These are phyloP conservation scores for Nemapogon koenigi DNA, from an alignment of 2,888 invertebrate species.

Conservation along the genomic window DNA sequence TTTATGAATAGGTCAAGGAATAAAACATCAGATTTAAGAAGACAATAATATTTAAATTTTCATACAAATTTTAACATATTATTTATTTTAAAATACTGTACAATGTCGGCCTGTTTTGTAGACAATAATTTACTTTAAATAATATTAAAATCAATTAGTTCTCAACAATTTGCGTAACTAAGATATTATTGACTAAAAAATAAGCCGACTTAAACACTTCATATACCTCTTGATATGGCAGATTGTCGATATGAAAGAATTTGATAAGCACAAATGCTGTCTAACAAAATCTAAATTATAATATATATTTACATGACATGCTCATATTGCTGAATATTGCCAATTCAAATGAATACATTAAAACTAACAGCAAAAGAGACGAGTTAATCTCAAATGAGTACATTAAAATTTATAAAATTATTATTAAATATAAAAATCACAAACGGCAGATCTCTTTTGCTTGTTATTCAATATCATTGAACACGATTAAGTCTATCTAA, in stretches of 20 bases:
- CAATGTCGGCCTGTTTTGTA: constrained; percentile 46
- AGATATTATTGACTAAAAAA: constrained; percentile 38
- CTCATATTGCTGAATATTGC: constrained; percentile 26
- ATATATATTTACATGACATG: constrained; percentile 5
- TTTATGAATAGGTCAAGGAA: constrained; percentile 4
- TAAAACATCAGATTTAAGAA: constrained; percentile 43
- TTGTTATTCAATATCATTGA: constrained; percentile 15
- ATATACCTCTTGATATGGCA: constrained; percentile 70
- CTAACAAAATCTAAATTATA: constrained; percentile 2
- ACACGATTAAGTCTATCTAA: constrained; percentile 10
- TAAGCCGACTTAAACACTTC: constrained; percentile 46
- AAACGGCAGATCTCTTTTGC: constrained; percentile 52
- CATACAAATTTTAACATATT: constrained; percentile 85
- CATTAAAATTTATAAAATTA: constrained; percentile 32
- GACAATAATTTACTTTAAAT: constrained; percentile 38
- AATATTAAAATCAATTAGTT: constrained; percentile 39
- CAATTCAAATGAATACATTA: constrained; percentile 30
- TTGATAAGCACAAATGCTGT: constrained; percentile 23
- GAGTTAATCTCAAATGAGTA: constrained; percentile 59
- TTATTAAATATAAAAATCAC: constrained; percentile 37
- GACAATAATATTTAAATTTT: constrained; percentile 72
- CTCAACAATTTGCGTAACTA: constrained; percentile 20
- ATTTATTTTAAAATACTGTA: constrained; percentile 83
- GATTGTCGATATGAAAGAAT: constrained; percentile 70
- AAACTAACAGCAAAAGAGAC: constrained; percentile 36